Evolutionary conservation across 2,113 vertebrate genomes (phyloP).

Genomic region (Notothenia rossii): DNA sequence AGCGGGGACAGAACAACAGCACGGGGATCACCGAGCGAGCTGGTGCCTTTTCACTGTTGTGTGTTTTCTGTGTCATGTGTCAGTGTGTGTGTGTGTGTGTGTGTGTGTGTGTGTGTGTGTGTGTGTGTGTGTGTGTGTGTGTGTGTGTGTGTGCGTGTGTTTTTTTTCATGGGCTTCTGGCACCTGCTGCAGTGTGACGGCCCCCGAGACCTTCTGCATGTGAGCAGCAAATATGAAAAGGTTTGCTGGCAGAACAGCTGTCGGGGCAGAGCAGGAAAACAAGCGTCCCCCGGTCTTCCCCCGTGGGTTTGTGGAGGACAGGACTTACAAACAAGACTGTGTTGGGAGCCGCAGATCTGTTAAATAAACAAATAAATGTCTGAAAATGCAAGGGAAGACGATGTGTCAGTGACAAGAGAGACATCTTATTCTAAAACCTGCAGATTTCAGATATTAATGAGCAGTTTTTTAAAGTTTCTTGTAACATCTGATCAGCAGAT

Average conservation of each 20-base stretch:
- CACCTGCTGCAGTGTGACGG: conserved; percentile 67
- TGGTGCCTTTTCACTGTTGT: conserved; percentile 39
- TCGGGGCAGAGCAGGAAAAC: conserved; percentile 46
- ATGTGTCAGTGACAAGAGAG: neutral
- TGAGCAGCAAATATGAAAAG: conserved; percentile 69
- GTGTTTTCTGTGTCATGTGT: conserved; percentile 29
- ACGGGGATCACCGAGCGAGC: conserved; percentile 45
- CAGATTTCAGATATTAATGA: too few species aligned
- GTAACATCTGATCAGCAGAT: neutral
- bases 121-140: neutral
- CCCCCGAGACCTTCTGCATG: conserved; percentile 58
- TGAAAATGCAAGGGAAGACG: neutral
- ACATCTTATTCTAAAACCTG: neutral
- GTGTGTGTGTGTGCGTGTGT: conserved; percentile 8
- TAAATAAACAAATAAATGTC: conserved; percentile 2
- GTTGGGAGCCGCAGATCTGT: neutral
- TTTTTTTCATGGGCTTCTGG: conserved; percentile 61
- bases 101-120: conserved; percentile 6
- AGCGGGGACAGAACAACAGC: conserved; percentile 72
- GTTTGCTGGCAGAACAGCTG: conserved; percentile 77
- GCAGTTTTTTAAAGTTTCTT: neutral
- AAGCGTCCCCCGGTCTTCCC: conserved; percentile 33
- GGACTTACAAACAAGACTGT: conserved; percentile 35
- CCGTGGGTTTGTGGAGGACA: conserved; percentile 41
- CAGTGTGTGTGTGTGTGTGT: conserved; percentile 1